phyloP scores from a whole-genome alignment of 2,888 invertebrate species.

The Muschampia plurimacula region DNA sequence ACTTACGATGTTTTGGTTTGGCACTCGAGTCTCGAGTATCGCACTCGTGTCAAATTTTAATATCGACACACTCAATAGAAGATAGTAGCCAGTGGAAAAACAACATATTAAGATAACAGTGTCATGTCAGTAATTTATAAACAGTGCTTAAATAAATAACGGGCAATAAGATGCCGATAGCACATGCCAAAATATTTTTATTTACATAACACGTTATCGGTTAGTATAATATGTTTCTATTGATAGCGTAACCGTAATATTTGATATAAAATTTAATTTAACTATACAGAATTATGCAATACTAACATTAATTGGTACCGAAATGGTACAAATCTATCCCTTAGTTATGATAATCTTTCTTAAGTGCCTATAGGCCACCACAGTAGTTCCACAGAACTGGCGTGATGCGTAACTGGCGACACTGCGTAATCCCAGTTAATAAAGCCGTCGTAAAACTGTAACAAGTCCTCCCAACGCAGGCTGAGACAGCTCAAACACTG shows the following conservation, averaged over 20 bases:
- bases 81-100: slow-evolving; percentile 9
- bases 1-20: neutral
- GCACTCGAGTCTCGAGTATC: neutral
- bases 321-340: too few species aligned
- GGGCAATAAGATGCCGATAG: slow-evolving; percentile 17
- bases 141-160: slow-evolving; percentile 23
- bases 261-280: neutral
- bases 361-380: too few species aligned
- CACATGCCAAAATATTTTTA: slow-evolving; percentile 31
- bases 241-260: slow-evolving; percentile 10
- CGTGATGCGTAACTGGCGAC: too few species aligned
- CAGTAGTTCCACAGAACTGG: too few species aligned
- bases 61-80: neutral
- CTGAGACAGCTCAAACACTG: too few species aligned
- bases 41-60: neutral
- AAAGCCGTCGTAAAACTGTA: too few species aligned
- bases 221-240: neutral
- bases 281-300: too few species aligned
- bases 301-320: too few species aligned
- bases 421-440: too few species aligned
- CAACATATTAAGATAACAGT: slow-evolving; percentile 21
- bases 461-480: too few species aligned
- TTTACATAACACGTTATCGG: slow-evolving; percentile 27
- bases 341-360: too few species aligned
- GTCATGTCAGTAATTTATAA: slow-evolving; percentile 23